Base-by-base conservation (phyloP, 2,797 vertebrate genomes). In the Sciurus carolinensis region DNA sequence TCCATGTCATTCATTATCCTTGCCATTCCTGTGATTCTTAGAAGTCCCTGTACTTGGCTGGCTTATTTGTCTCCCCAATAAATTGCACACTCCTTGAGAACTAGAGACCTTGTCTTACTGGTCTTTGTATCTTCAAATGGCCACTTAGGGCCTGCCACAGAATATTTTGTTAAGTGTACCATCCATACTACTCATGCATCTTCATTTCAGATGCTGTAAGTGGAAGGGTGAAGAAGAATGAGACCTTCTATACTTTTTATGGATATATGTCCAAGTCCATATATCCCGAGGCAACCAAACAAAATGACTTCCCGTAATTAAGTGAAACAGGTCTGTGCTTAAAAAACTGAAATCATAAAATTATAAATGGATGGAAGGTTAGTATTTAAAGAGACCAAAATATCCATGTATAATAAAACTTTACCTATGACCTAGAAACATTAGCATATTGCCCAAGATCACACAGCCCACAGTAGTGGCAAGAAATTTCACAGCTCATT, bases 361-460 rank as follows among this genome's bases (percentile, higher is more conserved):
- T 79, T 87, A 14, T 69, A 95, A 94, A 62, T 91, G 79, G 57
- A 88, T 22, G 64, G 17, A 13, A 30, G 66, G 7, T 82, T 95
- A 69, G 57, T 33, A 84, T 82, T 93, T 94, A 88, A 94, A 96
- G 54, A 87, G 66, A 95, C 50, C 47, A 47, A 75, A 73, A 93
- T 69, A 94, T 96, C 57, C 82, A 95, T 47, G 36, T 88, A 50
- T 67, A 90, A 87, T 95, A 82, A 91, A 96, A 97, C 44, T 93
- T 80, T 67, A 82, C 77, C 44, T 66, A 77, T 54, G 54, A 57
- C 73, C 72, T 94, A 24, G 69, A 96, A 62, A 94, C 26, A 90
- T 50, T 36, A 97, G 94, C 64, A 93, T 94, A 92, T 98, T 97
- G 97, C 97, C 97, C 97, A 97, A 98, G 97, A 96, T 96, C 97